Conservation (phyloP, 2,797 vertebrate genomes). For the Sphaeramia orbicularis region DNA sequence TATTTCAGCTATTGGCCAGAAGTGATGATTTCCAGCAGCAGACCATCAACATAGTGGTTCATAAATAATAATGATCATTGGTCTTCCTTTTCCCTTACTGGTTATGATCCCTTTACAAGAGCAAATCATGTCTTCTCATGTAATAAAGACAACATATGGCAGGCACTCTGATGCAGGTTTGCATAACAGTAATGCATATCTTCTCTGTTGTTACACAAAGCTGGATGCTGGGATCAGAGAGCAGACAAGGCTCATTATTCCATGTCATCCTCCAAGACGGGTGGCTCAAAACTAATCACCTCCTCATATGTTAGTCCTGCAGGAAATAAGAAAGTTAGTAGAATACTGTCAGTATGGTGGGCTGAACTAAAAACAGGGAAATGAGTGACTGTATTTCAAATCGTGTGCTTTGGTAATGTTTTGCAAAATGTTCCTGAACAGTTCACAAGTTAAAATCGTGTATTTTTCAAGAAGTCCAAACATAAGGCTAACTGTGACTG, state of each 20-base stretch:
- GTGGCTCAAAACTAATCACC: conserved; percentile 92
- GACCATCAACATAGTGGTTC: conserved; percentile 69
- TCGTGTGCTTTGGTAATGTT: background rate
- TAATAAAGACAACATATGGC: conserved; percentile 37
- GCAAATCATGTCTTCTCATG: conserved; percentile 33
- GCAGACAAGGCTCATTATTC: conserved; percentile 84
- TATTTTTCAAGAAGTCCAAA: too few relatives aligned
- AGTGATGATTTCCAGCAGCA: conserved; percentile 63
- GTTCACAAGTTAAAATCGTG: too few relatives aligned
- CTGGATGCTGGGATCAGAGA: conserved; percentile 26
- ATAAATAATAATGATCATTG: conserved; percentile 61
- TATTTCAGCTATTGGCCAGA: conserved; percentile 61
- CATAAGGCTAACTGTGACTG: too few relatives aligned
- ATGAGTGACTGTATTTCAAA: too few relatives aligned
- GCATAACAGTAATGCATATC: conserved; percentile 56
- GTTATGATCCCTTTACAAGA: conserved; percentile 45
- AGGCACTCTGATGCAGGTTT: conserved; percentile 38
- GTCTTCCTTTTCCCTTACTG: conserved; percentile 40
- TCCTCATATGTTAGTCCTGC: conserved; percentile 95
- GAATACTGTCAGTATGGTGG: background rate
- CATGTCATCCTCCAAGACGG: conserved; percentile 93
- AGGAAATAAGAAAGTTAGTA: conserved; percentile 7
- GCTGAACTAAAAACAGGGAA: too few relatives aligned
- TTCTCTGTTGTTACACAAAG: conserved; percentile 28
- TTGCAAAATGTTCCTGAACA: too few relatives aligned